Evolutionary conservation across 2,888 invertebrate genomes (phyloP).

Genomic region (Platycheirus rosarum): DNA sequence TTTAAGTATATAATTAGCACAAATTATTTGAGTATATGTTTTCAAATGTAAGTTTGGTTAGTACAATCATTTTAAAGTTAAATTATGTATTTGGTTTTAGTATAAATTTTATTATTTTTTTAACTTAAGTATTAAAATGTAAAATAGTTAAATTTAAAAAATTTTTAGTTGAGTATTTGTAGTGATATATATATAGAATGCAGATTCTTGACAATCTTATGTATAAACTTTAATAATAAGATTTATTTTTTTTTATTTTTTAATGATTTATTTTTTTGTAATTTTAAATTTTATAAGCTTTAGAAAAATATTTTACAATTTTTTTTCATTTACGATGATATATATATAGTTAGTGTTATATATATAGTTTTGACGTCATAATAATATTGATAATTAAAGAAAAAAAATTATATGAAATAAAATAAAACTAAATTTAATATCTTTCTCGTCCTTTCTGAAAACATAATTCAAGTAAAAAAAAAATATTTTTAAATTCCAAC

Average conservation of each 20-base stretch:
- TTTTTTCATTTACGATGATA: no score
- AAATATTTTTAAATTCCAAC: conserved; percentile 17
- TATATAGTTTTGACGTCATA: no score
- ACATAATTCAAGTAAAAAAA: conserved; percentile 17
- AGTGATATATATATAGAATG: not conserved
- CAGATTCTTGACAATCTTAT: conserved; percentile 54
- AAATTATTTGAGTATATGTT: conserved; percentile 49
- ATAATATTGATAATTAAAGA: no score
- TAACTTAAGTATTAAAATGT: no score
- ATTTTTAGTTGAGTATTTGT: no score
- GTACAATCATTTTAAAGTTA: conserved; percentile 54
- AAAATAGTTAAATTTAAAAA: not conserved
- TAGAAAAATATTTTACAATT: not conserved
- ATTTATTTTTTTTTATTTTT: not conserved
- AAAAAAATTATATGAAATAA: not conserved
- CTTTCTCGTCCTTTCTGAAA: conserved; percentile 38
- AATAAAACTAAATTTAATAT: conserved; percentile 18
- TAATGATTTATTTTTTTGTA: not conserved
- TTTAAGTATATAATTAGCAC: conserved; percentile 67
- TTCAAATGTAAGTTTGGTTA: conserved; percentile 45
- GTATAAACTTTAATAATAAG: not conserved
- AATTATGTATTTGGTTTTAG: no score
- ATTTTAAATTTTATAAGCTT: no score
- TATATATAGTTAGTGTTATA: no score
- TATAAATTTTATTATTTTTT: no score